A percentile compares a stretch with the other conserved stretches of the same genome.
Conservation (phyloP, 2,113 vertebrate species). For the Ursus arctos region DNA sequence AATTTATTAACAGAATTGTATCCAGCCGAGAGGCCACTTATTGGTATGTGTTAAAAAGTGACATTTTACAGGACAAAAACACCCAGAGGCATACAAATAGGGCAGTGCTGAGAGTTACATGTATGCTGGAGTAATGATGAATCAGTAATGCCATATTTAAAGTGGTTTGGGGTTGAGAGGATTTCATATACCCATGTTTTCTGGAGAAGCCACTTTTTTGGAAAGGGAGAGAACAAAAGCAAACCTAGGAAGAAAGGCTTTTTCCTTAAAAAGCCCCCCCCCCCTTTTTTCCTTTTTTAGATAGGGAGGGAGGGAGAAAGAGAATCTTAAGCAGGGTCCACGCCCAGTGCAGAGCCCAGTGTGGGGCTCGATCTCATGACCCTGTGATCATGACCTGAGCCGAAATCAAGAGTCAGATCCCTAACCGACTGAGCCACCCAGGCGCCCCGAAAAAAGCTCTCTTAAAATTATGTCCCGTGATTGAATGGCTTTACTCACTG, state of each 20-base stretch:
- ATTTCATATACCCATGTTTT: neutral
- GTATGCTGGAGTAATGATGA: neutral
- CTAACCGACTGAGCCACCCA: neutral
- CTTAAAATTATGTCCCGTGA: neutral
- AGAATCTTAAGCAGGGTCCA: neutral
- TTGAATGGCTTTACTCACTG: neutral
- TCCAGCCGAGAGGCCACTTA: neutral
- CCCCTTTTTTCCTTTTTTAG: neutral
- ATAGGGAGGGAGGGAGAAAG: neutral
- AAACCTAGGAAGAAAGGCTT: neutral
- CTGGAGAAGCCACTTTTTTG: neutral
- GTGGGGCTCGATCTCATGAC: neutral
- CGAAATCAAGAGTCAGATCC: neutral
- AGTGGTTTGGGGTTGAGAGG: neutral
- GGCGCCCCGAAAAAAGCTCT: neutral
- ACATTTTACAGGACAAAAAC: neutral
- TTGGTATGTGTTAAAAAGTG: slow-evolving; percentile 25
- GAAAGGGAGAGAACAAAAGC: neutral
- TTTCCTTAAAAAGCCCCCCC: neutral
- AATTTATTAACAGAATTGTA: slow-evolving; percentile 51
- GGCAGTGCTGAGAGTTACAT: neutral
- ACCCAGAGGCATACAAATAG: neutral
- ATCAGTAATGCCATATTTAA: neutral
- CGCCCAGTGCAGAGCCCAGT: neutral
- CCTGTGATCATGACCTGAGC: neutral